phyloP scores from a whole-genome alignment of 2,113 vertebrate species.

The Amphilophus citrinellus region DNA sequence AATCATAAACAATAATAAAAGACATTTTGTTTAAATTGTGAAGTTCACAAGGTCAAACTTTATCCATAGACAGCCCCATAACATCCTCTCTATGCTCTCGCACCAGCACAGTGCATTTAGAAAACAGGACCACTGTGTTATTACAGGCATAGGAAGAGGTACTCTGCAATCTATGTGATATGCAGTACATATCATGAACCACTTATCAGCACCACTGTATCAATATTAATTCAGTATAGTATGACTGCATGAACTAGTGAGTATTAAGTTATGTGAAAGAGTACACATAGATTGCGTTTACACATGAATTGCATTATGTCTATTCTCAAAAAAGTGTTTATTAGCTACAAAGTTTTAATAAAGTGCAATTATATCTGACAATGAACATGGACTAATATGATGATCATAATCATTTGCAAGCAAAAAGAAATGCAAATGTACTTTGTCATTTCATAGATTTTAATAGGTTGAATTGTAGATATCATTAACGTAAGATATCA shows the following conservation, averaged over 20 bases:
- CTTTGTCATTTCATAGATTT: background rate
- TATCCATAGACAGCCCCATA: conserved; percentile 27
- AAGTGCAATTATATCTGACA: background rate
- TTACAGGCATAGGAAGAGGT: conserved; percentile 12
- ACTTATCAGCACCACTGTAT: background rate
- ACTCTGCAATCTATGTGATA: conserved; percentile 16
- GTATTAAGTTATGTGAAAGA: conserved; percentile 2
- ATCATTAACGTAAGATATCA: background rate
- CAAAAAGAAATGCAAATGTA: background rate
- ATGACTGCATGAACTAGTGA: background rate
- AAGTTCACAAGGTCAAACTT: conserved; percentile 54
- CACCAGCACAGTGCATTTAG: conserved; percentile 34
- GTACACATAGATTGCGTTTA: background rate
- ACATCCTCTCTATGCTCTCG: conserved; percentile 20
- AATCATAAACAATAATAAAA: conserved; percentile 74
- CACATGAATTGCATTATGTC: background rate
- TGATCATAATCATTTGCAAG: background rate
- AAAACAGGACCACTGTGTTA: conserved; percentile 27
- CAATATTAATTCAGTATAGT: conserved; percentile 4
- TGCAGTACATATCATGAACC: conserved; percentile 6
- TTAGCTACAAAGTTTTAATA: background rate
- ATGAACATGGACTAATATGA: background rate
- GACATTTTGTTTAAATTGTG: conserved; percentile 51
- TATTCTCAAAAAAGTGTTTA: background rate
- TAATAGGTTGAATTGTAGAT: background rate